Conservation (phyloP, 2,797 vertebrate species). For the Epinephelus awoara region DNA sequence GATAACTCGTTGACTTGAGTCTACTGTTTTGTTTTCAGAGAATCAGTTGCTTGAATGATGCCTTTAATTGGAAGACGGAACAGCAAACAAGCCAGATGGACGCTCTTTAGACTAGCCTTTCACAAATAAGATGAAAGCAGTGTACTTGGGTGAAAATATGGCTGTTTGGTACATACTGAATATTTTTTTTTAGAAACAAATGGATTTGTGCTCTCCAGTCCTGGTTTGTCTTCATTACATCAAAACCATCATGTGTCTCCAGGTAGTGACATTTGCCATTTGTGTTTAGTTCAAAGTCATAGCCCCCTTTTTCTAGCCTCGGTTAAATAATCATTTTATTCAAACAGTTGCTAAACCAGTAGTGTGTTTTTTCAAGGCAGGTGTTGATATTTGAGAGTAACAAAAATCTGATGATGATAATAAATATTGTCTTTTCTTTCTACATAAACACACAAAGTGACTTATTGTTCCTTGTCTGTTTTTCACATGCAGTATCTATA, state of each 20-base stretch:
- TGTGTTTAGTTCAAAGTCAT: background rate
- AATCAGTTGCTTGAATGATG: background rate
- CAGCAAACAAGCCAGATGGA: background rate
- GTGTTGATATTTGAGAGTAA: background rate
- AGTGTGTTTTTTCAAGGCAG: background rate
- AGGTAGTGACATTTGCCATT: background rate
- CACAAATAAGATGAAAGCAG: background rate
- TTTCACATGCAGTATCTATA: no score
- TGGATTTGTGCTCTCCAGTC: background rate
- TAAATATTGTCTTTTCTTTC: background rate
- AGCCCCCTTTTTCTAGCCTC: background rate
- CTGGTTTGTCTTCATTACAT: background rate
- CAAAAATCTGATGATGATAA: background rate
- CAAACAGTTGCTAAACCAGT: background rate
- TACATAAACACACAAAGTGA: background rate
- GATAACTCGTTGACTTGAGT: slow-evolving; percentile 9
- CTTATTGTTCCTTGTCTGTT: no score
- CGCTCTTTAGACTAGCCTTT: background rate
- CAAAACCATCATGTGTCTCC: background rate
- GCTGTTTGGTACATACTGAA: background rate
- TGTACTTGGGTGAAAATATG: background rate
- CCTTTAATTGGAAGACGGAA: background rate
- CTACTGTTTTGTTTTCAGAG: slow-evolving; percentile 1
- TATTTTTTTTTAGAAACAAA: background rate
- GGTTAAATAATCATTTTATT: background rate